Evolutionary conservation across 2,797 vertebrate genomes (phyloP), one percentile per base, ranked within the genome.

Genomic region (Karalla daura): DNA sequence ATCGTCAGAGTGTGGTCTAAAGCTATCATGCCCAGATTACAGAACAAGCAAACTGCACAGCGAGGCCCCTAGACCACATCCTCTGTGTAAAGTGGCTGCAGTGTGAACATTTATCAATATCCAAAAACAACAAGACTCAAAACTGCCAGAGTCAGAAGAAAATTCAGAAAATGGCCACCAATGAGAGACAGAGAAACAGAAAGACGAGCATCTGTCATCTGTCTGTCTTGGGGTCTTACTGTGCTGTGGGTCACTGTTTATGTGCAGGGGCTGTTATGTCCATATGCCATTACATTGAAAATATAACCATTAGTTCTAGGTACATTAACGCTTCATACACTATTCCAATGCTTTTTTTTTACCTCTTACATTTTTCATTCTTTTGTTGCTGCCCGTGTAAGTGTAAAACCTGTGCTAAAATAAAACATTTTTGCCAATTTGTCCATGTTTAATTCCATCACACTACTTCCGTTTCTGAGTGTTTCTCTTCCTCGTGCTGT

Each of bases 401-500:
- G 15, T 5, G 1, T 35, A 21, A 39, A 45, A 24, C n/a, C n/a
- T n/a, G n/a, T n/a, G n/a, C n/a, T n/a, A n/a, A n/a, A n/a, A n/a
- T n/a, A n/a, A n/a, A n/a, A n/a, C n/a, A n/a, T 17, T 15, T 6
- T 36, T 7, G 13, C 63, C 25, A 46, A 55, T 13, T 14, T 3
- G 7, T 46, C n/a, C 23, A 23, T 5, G 14, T 43, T 52, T 41
- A 1, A 3, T 59, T 43, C 53, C 1, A 30, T 59, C 63, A 81
- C 66, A 72, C 67, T 68, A 65, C 58, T 70, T 50, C 43, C 56
- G 50, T 65, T 62, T 63, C 43, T 45, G 2, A 11, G 63, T 44
- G 25, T 39, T n/a, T 43, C 32, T 65, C 14, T 27, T 36, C 18
- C 35, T 13, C 3, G 3, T 47, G 32, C 30, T 28, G 23, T 23